These are phyloP conservation scores for Coelinius sp. DNA, from an alignment of 2,888 invertebrate genomes.

Conservation along the genomic window DNA sequence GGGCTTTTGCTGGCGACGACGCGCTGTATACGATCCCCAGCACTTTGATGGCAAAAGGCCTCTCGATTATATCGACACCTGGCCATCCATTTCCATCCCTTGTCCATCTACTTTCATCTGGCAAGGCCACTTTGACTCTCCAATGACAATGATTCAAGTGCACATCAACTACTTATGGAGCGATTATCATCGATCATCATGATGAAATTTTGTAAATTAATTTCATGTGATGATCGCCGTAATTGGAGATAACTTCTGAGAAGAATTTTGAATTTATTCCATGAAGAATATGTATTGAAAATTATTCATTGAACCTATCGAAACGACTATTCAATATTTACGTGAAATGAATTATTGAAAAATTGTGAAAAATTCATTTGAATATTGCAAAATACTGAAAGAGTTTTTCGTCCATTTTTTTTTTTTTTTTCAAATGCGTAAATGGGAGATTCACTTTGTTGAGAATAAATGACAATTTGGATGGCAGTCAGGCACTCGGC, in stretches of 20 bases:
- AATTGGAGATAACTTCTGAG: too few species aligned
- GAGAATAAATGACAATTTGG: conserved; percentile 11
- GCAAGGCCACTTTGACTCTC: conserved; percentile 22
- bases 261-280: too few species aligned
- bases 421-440: neutral
- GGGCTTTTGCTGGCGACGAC: conserved; percentile 48
- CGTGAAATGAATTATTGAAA: conserved; percentile 8
- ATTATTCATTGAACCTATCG: neutral
- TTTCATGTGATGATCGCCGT: too few species aligned
- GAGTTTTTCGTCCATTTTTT: neutral
- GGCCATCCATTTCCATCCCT: conserved; percentile 32
- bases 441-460: conserved; percentile 19
- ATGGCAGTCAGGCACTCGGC: conserved; percentile 5
- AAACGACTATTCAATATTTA: neutral
- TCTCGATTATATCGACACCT: conserved; percentile 66
- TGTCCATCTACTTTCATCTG: conserved; percentile 6
- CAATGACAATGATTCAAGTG: conserved; percentile 20
- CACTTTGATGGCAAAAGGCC: conserved; percentile 62
- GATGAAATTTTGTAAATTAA: too few species aligned
- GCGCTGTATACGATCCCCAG: conserved; percentile 45
- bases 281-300: too few species aligned
- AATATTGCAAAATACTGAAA: conserved; percentile 11
- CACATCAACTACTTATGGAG: too few species aligned
- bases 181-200: too few species aligned
- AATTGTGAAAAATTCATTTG: neutral